Base-by-base conservation (phyloP, 2,888 invertebrate species). In the Agapetus fuscipes region DNA sequence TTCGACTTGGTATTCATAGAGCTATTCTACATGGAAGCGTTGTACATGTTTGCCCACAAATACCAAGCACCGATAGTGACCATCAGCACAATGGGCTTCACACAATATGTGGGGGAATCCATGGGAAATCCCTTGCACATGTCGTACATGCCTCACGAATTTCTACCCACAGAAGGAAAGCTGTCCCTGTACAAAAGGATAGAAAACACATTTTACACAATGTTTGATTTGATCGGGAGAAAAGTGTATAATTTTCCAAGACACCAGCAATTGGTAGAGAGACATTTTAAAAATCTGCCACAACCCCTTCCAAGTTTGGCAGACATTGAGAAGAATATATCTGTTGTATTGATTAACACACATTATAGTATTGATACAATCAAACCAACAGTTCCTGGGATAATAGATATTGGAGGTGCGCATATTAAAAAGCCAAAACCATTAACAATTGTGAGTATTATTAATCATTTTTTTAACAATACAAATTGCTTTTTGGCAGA, bases 341-440 rank as follows among this genome's bases (percentile, higher is more conserved):
- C 70, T 1, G 49, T 70, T 3, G 56, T 69, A 24, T 48, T 75
- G 30, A 49, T 66, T 0, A 74, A 75, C 51, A 62, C 65, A 33
- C 66, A 73, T 53, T 57, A 61, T 25, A 60, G 62, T 3, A 46
- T 72, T 24, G 61, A 63, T 20, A 61, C 62, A 3, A 51, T 66
- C 3, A 58, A 64, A 32, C 68, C 73, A 5, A 52, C 57, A 0
- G 57, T 63, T 2, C 58, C 64, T 2, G 60, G 59, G 3, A 56
- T 72, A 46, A 54, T 74, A 6, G 62, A 71, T 32, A 64, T 75
- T 4, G 75, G 70, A 7, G 76, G 76, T 20, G 55, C 74, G 37
- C 76, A 76, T 43, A 61, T 75, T 27, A 59, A 60, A 34, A 54
- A 56, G 10, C 56, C 60, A 13, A 60, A 62, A 37, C 43, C 50